phyloP scores from a whole-genome alignment of 2,888 invertebrate genomes.

The Troglohyphantes excavatus region DNA sequence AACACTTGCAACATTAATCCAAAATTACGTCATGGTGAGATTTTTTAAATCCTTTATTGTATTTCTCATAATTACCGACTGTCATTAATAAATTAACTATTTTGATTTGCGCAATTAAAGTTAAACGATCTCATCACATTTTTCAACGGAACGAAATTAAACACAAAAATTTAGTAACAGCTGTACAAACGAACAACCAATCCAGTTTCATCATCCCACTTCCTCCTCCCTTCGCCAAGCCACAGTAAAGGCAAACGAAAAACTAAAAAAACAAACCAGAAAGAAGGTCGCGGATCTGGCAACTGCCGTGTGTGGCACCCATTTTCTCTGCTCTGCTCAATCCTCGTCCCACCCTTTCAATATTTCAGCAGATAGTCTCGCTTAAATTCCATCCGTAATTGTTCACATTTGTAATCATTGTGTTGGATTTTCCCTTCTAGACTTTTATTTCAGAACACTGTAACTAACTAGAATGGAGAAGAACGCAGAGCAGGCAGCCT shows the following conservation, averaged over 20 bases:
- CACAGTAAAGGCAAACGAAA: background rate
- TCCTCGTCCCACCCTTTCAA: background rate
- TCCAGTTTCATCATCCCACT: background rate
- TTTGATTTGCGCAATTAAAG: too few relatives aligned
- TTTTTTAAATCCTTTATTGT: too few relatives aligned
- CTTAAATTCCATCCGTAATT: too few relatives aligned
- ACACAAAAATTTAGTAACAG: background rate
- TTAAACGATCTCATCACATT: too few relatives aligned
- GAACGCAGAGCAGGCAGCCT: conserved; percentile 47
- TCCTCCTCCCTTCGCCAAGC: background rate
- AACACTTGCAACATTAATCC: too few relatives aligned
- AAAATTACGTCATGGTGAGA: too few relatives aligned
- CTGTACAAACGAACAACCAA: background rate
- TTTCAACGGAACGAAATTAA: too few relatives aligned
- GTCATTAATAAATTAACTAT: too few relatives aligned
- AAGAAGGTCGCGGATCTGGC: conserved; percentile 2
- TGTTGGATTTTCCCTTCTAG: too few relatives aligned
- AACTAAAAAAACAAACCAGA: background rate
- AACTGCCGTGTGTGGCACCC: background rate
- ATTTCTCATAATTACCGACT: too few relatives aligned
- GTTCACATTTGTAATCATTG: too few relatives aligned
- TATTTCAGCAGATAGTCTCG: background rate
- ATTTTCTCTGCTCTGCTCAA: background rate
- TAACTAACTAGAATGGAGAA: conserved; percentile 45
- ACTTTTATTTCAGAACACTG: background rate